phyloP scores from a whole-genome alignment of 2,113 vertebrate species.

The Prochilodus magdalenae region DNA sequence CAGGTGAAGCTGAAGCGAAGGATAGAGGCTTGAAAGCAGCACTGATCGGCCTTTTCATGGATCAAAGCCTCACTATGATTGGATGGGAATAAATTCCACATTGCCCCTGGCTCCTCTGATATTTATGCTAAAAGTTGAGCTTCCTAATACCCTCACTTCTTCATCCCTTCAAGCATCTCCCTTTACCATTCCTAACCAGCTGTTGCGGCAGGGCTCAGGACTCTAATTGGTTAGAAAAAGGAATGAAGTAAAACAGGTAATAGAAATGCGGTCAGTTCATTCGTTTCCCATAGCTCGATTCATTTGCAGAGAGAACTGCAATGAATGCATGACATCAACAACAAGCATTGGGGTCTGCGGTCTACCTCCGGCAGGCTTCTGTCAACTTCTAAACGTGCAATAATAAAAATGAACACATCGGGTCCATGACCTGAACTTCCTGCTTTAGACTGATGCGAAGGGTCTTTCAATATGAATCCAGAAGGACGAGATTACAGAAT shows the following conservation, averaged over 20 bases:
- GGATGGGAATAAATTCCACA: constrained; percentile 67
- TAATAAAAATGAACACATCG: constrained; percentile 14
- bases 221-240: constrained; percentile 10
- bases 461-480: constrained; percentile 6
- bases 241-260: constrained; percentile 5
- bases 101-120: constrained; percentile 55
- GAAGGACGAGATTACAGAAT: not conserved
- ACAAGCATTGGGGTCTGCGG: too few species aligned
- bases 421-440: constrained; percentile 26
- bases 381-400: constrained; percentile 4
- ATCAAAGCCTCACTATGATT: constrained; percentile 66
- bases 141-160: constrained; percentile 21
- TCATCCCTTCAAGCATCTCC: constrained; percentile 21
- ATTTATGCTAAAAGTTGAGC: constrained; percentile 62
- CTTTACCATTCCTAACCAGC: not conserved
- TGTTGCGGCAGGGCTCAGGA: not conserved
- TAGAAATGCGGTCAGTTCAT: constrained; percentile 25
- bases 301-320: not conserved
- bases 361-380: not conserved
- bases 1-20: constrained; percentile 52
- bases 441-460: not conserved
- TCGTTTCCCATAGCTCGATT: not conserved
- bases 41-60: constrained; percentile 72
- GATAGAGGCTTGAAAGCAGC: constrained; percentile 60
- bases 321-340: too few species aligned